Evolutionary conservation across 2,797 vertebrate species (phyloP), one percentile per base, ranked within the genome.

Genomic region (Alfaro cultratus): DNA sequence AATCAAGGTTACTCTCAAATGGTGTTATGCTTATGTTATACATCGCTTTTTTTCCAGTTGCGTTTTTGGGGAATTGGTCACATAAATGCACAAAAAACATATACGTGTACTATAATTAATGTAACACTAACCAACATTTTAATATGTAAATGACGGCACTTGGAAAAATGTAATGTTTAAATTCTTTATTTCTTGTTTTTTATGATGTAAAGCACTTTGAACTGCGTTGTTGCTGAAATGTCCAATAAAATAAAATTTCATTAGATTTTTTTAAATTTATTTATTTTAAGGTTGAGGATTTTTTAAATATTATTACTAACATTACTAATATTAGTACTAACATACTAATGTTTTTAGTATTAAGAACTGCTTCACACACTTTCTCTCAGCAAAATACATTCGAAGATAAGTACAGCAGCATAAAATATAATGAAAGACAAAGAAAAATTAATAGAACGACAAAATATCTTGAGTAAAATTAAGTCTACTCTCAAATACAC

Each of bases 391-490:
- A 62, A 34, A 64, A 7, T 9, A 64, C 39, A 6, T 41, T 39
- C 43, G 12, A n/a, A 41, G 12, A 23, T 9, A 26, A 41, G 36
- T 26, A 43, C 12, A 70, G 12, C 21, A 12, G 15, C 53, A 41
- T 62, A 45, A 70, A 29, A 8, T n/a, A 62, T 9, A 29, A 26
- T 47, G 18, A 21, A 39, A 67, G 73, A 39, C 43, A 49, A 86
- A 88, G 86, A 41, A 68, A 29, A 68, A 68, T 11, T 23, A 26
- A 43, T 45, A 13, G 13, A 45, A 15, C 2, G 91, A 93, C 90
- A 93, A 93, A 80, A 75, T 49, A 74, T 11, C 89, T 92, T 87
- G 51, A 73, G 88, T 80, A 92, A 86, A 84, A 77, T 55, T 84
- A 87, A 74, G 77, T 78, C 31, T 34, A 62, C 67, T 39, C n/a